A percentile compares a stretch with the other conserved stretches of the same genome.
These are phyloP conservation scores for Eclectus roratus DNA, from an alignment of 2,113 vertebrate genomes.

Conservation along the genomic window DNA sequence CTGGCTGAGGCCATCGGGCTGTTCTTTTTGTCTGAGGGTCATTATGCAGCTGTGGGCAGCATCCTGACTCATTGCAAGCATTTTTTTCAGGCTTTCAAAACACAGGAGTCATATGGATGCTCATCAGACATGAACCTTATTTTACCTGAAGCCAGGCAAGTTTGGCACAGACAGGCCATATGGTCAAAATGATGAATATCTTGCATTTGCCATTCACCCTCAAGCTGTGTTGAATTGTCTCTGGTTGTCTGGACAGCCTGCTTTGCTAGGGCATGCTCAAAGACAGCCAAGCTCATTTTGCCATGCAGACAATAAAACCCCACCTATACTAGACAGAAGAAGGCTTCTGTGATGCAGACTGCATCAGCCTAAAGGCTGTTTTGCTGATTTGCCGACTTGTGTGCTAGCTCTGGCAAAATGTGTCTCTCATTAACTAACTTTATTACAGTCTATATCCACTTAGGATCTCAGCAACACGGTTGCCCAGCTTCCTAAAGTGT, in stretches of 20 bases:
- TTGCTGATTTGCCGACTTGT: not conserved
- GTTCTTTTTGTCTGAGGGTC: not conserved
- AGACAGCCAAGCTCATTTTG: not conserved
- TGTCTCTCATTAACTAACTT: not conserved
- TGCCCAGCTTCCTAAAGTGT: not conserved
- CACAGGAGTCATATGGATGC: accelerated
- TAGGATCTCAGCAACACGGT: not conserved
- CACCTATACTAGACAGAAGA: not conserved
- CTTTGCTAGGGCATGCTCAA: not conserved
- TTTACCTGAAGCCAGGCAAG: not conserved
- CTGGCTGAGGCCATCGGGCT: not conserved
- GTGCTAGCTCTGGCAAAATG: not conserved
- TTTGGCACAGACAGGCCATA: not conserved
- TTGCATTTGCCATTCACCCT: not conserved
- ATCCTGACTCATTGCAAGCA: not conserved
- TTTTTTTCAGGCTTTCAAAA: not conserved
- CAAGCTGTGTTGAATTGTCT: not conserved
- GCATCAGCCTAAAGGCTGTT: not conserved
- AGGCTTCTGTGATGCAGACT: not conserved
- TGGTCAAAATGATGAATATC: not conserved
- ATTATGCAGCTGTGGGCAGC: not conserved
- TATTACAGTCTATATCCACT: not conserved
- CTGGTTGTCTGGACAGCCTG: not conserved
- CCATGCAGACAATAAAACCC: not conserved
- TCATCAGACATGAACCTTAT: not conserved